A percentile compares a stretch with the other conserved stretches of the same genome.
These are phyloP conservation scores for Danio albolineatus DNA, from an alignment of 2,797 vertebrate species.

Conservation along the genomic window DNA sequence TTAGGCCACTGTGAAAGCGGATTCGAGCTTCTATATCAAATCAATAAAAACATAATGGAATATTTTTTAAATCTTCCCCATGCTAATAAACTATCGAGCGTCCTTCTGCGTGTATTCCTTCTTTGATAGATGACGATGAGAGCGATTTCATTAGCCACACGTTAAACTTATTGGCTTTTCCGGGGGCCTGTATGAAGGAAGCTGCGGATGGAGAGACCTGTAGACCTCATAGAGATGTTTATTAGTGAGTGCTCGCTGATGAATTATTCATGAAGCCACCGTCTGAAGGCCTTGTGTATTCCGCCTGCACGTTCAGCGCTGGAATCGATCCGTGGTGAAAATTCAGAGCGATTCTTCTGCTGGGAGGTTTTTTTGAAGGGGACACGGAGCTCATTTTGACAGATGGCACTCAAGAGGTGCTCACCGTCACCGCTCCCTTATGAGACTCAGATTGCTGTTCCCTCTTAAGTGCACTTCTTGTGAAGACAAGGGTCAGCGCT, in stretches of 20 bases:
- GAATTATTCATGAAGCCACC: slow-evolving; percentile 51
- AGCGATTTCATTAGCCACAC: slow-evolving; percentile 24
- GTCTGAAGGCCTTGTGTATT: slow-evolving; percentile 37
- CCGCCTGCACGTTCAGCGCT: slow-evolving; percentile 29
- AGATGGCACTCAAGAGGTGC: slow-evolving; percentile 32
- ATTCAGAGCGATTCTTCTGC: slow-evolving; percentile 27
- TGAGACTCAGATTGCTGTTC: slow-evolving; percentile 37
- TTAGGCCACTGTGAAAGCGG: not conserved
- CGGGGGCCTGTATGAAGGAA: slow-evolving; percentile 2
- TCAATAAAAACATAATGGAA: slow-evolving; percentile 46
- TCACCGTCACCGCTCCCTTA: slow-evolving; percentile 10
- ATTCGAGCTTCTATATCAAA: not conserved
- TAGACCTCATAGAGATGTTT: slow-evolving; percentile 43
- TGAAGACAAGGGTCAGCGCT: slow-evolving; percentile 14
- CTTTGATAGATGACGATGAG: slow-evolving; percentile 25
- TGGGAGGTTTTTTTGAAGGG: slow-evolving; percentile 23
- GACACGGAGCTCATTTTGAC: slow-evolving; percentile 37
- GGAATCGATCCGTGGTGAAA: slow-evolving; percentile 44
- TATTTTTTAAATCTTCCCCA: slow-evolving; percentile 19
- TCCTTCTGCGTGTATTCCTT: slow-evolving; percentile 11
- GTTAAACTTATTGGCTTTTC: slow-evolving; percentile 19
- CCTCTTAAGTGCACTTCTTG: slow-evolving; percentile 33
- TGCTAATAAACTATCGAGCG: slow-evolving; percentile 13
- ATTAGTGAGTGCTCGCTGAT: slow-evolving; percentile 39
- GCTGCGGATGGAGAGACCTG: slow-evolving; percentile 34